Evolutionary conservation across 1,140 invertebrate species (phyloP), one percentile per base, ranked within the genome.

Genomic region (Radopholus similis): DNA sequence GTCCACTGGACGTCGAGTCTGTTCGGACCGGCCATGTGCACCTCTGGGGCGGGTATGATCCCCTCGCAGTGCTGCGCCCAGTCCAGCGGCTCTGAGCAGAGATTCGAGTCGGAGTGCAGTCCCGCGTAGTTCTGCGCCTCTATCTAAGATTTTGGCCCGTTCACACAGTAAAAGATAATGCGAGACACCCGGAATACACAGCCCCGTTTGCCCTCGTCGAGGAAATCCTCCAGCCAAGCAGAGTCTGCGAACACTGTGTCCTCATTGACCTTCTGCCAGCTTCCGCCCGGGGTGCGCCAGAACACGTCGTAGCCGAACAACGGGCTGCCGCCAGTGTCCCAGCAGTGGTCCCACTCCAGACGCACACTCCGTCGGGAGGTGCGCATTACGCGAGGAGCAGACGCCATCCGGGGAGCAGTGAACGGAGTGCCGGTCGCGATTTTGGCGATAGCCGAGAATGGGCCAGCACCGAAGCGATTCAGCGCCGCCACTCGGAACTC

Each of bases 251-350:
- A 92, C 91, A 54, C 89, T 88, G 37, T 86, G 83, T 70, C 89
- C n/a, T 28, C 57, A 51, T 91, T 96, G 18, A 91, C 90, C 83
- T 92, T 92, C 2, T 89, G 91, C 78, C 78, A 80, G 42, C 81
- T 60, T n/a, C 64, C 70, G 76, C 80, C 71, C 9, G 8, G 11
- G 49, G 77, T 88, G 66, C 91, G 88, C 82, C 96, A 95, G 75
- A 97, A 95, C 34, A 97, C 88, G 89, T 91, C 95, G 84, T 95
- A 95, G 18, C 94, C 94, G 83, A 92, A 91, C 72, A 99, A 90
- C 74, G 91, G 88, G 35, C 93, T 88, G 44, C 95, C 95, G 38
- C 95, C 95, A 83, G 98, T 94, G 54, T 86, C 88, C 76, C 89
- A 88, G 8, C 95, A 95, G 85, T 91, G 95, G 3, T 89, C 89